phyloP scores from a whole-genome alignment of 2,797 vertebrate genomes.

The Distichodus sexfasciatus region DNA sequence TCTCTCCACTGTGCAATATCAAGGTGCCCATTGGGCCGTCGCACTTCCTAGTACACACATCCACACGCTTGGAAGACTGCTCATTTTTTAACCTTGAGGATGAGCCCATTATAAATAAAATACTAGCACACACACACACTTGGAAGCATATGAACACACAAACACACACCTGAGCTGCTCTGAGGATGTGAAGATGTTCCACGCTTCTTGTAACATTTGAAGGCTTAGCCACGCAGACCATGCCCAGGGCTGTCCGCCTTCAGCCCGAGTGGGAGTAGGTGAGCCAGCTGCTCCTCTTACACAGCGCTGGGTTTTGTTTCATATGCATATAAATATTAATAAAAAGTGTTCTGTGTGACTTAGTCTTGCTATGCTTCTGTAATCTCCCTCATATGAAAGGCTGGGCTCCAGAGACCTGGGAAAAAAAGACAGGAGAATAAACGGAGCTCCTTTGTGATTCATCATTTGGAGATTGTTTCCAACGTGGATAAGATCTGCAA shows the following conservation, averaged over 20 bases:
- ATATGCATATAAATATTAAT: slow-evolving; percentile 82
- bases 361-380: slow-evolving; percentile 72
- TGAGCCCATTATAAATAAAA: slow-evolving; percentile 36
- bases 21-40: slow-evolving; percentile 31
- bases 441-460: slow-evolving; percentile 73
- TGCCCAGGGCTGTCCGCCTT: slow-evolving; percentile 10
- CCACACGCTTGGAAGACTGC: slow-evolving; percentile 18
- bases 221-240: slow-evolving; percentile 23
- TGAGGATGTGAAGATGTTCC: slow-evolving; percentile 19
- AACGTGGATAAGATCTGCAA: slow-evolving; percentile 77
- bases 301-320: slow-evolving; percentile 71
- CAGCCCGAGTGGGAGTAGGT: slow-evolving; percentile 42
- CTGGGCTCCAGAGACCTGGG: slow-evolving; percentile 66
- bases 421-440: background rate
- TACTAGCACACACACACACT: slow-evolving; percentile 11
- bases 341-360: slow-evolving; percentile 71
- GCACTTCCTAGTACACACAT: slow-evolving; percentile 28
- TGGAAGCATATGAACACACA: background rate
- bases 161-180: slow-evolving; percentile 23
- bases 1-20: slow-evolving; percentile 33
- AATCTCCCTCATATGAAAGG: slow-evolving; percentile 79
- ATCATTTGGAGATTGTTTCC: slow-evolving; percentile 80
- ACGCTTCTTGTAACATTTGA: slow-evolving; percentile 15
- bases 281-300: slow-evolving; percentile 63
- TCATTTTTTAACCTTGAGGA: slow-evolving; percentile 38